A percentile compares a stretch with the other conserved stretches of the same genome.
These are phyloP conservation scores for Sebastes melanostomus DNA, from an alignment of 2,797 vertebrate genomes.

Conservation along the genomic window DNA sequence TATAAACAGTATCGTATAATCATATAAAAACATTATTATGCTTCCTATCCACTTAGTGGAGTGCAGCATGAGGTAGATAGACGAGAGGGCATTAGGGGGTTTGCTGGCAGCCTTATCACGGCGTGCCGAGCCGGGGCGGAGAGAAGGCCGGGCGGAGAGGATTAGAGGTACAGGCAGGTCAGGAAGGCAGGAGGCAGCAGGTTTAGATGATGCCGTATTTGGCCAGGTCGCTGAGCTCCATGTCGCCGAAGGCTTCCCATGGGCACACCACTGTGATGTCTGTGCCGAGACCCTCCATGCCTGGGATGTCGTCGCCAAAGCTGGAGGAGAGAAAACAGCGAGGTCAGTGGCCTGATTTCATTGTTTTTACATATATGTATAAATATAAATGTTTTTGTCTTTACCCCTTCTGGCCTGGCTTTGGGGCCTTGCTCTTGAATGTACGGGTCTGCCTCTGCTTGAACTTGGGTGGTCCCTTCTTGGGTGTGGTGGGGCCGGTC, in stretches of 20 bases:
- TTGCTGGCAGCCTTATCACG: slow-evolving; percentile 59
- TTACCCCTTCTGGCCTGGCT: slow-evolving; percentile 86
- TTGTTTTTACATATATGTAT: background rate
- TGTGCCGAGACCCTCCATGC: slow-evolving; percentile 95
- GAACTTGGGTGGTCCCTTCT: slow-evolving; percentile 87
- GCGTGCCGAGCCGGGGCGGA: slow-evolving; percentile 28
- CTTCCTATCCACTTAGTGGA: slow-evolving; percentile 57
- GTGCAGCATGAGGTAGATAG: slow-evolving; percentile 60
- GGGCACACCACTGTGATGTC: slow-evolving; percentile 89
- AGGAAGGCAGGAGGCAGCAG: slow-evolving; percentile 63
- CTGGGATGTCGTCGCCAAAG: slow-evolving; percentile 97
- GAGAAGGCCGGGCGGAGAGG: slow-evolving; percentile 15
- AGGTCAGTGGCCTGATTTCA: background rate
- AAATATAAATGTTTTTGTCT: background rate
- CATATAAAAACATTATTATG: slow-evolving; percentile 60
- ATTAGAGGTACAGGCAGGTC: slow-evolving; percentile 19
- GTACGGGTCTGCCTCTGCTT: slow-evolving; percentile 86
- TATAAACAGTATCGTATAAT: slow-evolving; percentile 73
- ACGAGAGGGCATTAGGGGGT: slow-evolving; percentile 72
- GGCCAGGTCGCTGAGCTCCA: slow-evolving; percentile 88
- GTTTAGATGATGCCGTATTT: slow-evolving; percentile 88
- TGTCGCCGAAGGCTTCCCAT: slow-evolving; percentile 88
- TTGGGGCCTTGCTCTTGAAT: slow-evolving; percentile 88
- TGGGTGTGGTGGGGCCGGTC: slow-evolving; percentile 82
- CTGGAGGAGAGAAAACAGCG: slow-evolving; percentile 63